These are phyloP conservation scores for Molossus molossus DNA, from an alignment of 2,797 vertebrate genomes.

Conservation along the genomic window DNA sequence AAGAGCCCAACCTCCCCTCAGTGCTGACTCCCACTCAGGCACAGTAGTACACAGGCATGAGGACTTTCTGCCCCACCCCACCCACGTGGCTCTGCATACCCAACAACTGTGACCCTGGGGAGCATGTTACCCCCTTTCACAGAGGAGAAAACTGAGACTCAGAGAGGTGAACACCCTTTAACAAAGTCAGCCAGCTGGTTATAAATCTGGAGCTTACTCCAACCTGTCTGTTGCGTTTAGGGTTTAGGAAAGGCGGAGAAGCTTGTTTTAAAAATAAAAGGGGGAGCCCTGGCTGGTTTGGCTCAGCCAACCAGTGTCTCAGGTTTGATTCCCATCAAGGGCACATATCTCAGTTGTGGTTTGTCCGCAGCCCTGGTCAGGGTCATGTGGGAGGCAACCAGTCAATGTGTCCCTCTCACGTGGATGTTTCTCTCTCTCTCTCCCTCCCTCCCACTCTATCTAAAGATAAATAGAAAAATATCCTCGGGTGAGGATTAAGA, in stretches of 20 bases:
- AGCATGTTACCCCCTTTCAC: not conserved
- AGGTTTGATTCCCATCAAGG: no score
- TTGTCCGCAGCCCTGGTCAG: no score
- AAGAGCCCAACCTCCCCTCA: not conserved
- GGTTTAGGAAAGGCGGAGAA: not conserved
- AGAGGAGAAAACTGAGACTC: slow-evolving; percentile 3
- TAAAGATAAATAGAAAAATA: no score
- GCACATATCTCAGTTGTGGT: no score
- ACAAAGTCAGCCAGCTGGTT: not conserved
- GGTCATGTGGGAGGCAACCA: no score
- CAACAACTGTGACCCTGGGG: not conserved
- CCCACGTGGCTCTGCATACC: not conserved
- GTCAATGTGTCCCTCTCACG: no score
- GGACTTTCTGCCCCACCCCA: not conserved
- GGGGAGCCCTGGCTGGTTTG: no score
- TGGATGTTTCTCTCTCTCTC: no score
- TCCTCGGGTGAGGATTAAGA: no score
- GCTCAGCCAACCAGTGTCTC: no score
- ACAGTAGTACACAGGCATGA: not conserved
- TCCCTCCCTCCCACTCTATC: no score
- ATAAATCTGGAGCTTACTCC: not conserved
- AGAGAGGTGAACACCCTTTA: not conserved
- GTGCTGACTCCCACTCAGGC: not conserved
- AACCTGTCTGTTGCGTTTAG: not conserved
- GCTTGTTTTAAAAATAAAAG: not conserved